Conservation (phyloP, 2,113 vertebrate genomes). For the Lipotes vexillifer region DNA sequence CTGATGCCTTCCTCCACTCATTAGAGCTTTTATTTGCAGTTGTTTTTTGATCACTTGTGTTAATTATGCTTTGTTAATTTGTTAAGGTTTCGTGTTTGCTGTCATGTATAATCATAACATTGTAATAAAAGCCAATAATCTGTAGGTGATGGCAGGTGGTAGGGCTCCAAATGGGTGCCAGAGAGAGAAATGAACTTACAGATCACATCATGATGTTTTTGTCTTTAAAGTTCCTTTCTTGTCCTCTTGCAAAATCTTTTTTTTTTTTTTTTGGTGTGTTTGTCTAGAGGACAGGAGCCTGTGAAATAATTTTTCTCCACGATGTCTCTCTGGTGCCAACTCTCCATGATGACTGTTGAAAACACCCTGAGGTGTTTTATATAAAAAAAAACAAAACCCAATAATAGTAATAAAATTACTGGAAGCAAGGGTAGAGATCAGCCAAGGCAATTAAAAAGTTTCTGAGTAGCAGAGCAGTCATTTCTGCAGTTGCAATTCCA, state of each 20-base stretch:
- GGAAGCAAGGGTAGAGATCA: not conserved
- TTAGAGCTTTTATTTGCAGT: not conserved
- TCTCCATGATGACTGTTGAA: conserved; percentile 48
- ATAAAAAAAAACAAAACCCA: not conserved
- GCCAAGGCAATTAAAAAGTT: not conserved
- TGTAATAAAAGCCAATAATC: conserved; percentile 31
- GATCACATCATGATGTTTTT: not conserved
- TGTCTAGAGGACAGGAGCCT: not conserved
- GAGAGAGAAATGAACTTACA: not conserved
- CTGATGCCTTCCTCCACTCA: rapidly evolving
- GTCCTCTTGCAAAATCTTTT: not conserved
- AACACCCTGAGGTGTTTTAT: not conserved
- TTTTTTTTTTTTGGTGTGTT: not conserved
- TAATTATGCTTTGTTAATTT: not conserved
- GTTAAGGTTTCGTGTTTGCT: not conserved
- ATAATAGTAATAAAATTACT: conserved; percentile 14
- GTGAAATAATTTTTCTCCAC: conserved; percentile 3
- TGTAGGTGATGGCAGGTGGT: conserved; percentile 9
- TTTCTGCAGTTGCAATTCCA: not conserved
- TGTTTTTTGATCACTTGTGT: not conserved
- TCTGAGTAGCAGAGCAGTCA: not conserved
- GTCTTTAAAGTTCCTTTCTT: not conserved
- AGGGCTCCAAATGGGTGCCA: not conserved
- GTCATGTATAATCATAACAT: not conserved
- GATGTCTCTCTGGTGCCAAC: not conserved